These are phyloP conservation scores for Crepidodera aurea DNA, from an alignment of 2,888 invertebrate species.

Conservation along the genomic window DNA sequence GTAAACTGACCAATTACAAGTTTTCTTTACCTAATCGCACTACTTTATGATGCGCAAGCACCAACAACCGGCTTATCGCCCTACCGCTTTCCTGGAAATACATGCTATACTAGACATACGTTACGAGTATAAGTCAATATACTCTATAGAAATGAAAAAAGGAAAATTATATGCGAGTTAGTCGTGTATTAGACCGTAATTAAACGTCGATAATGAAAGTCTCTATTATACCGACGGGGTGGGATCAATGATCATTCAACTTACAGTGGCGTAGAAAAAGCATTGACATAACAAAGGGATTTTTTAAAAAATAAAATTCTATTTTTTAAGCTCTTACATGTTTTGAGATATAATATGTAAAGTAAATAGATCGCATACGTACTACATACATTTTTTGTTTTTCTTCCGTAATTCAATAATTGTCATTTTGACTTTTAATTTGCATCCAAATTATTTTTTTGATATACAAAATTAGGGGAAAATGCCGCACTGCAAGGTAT, in stretches of 20 bases:
- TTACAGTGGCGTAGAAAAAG: constrained; percentile 4
- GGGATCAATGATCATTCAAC: constrained; percentile 10
- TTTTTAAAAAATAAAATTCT: too few relatives aligned
- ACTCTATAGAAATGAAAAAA: too few relatives aligned
- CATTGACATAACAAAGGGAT: background rate
- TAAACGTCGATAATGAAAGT: background rate
- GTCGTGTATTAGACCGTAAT: too few relatives aligned
- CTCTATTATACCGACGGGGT: constrained; percentile 13
- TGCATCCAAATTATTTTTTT: background rate
- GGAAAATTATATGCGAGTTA: too few relatives aligned
- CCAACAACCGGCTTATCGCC: constrained; percentile 1
- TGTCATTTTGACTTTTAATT: background rate
- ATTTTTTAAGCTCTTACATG: too few relatives aligned
- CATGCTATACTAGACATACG: background rate
- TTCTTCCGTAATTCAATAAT: background rate
- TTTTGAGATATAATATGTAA: too few relatives aligned
- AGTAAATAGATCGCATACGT: too few relatives aligned
- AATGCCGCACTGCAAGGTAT: constrained; percentile 53
- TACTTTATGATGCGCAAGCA: constrained; percentile 39
- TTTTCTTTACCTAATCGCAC: constrained; percentile 14
- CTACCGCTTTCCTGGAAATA: background rate
- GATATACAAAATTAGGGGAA: constrained; percentile 9
- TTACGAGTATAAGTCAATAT: background rate
- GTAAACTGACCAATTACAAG: constrained; percentile 31
- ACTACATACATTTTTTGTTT: too few relatives aligned